Evolutionary conservation across 2,888 invertebrate species (phyloP).

Genomic region (Belgica antarctica): DNA sequence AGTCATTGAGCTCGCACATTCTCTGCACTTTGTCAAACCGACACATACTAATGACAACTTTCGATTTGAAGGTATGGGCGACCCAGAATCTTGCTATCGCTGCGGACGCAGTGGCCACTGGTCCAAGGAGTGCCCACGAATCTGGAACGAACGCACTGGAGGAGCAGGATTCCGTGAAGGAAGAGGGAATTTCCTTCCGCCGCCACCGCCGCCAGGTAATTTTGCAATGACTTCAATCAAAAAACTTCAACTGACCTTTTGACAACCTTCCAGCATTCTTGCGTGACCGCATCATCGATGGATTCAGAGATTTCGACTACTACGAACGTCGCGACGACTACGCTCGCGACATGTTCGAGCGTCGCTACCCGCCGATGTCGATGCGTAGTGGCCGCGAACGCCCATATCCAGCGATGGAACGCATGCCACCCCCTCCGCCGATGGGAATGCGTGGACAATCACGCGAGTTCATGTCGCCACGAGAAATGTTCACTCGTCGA

Average conservation of each 20-base stretch:
- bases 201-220: constrained; percentile 72
- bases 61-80: constrained; percentile 77
- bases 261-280: constrained; percentile 65
- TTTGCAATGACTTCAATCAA: background rate
- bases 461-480: constrained; percentile 56
- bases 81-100: constrained; percentile 93
- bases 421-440: constrained; percentile 75
- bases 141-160: constrained; percentile 61
- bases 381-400: constrained; percentile 56
- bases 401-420: constrained; percentile 75
- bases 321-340: constrained; percentile 80
- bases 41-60: no score
- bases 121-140: constrained; percentile 91
- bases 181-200: constrained; percentile 61
- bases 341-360: constrained; percentile 75
- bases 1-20: background rate
- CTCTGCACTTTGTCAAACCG: background rate
- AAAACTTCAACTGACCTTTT: constrained; percentile 56
- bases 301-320: constrained; percentile 78
- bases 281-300: constrained; percentile 88
- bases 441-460: constrained; percentile 67
- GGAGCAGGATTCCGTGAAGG: constrained; percentile 71
- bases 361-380: constrained; percentile 63
- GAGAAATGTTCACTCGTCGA: constrained; percentile 79
- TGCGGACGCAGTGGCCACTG: constrained; percentile 94